A percentile compares a stretch with the other conserved stretches of the same genome.
Conservation (phyloP, 2,797 vertebrate species). For the Acestrorhynchus altus region DNA sequence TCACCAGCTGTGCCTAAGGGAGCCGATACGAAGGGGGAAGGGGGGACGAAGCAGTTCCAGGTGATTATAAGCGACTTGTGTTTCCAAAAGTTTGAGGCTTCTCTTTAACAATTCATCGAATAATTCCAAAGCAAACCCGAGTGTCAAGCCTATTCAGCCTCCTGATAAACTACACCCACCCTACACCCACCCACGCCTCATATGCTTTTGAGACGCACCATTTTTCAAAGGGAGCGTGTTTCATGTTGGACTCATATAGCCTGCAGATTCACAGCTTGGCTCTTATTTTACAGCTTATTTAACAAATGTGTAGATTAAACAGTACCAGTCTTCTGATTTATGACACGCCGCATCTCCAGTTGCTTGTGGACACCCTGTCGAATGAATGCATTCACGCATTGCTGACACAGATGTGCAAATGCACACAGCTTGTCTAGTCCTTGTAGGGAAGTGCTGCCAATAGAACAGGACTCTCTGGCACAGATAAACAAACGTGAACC, state of each 20-base stretch:
- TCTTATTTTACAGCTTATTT: neutral
- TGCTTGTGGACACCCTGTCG: no score
- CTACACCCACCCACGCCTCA: slow-evolving; percentile 25
- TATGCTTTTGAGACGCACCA: slow-evolving; percentile 8
- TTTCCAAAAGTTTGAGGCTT: slow-evolving; percentile 32
- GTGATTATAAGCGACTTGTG: slow-evolving; percentile 42
- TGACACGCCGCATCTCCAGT: no score
- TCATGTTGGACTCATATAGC: neutral
- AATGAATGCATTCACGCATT: no score
- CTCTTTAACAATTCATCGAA: slow-evolving; percentile 42
- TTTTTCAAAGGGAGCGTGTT: neutral
- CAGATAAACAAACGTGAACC: no score
- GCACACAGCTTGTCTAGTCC: no score
- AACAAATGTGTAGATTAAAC: no score
- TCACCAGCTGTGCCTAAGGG: slow-evolving; percentile 52
- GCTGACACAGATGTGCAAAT: no score
- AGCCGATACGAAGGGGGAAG: slow-evolving; percentile 3
- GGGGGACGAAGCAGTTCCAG: slow-evolving; percentile 36
- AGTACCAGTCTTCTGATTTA: no score
- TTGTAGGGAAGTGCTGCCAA: no score
- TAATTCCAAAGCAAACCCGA: slow-evolving; percentile 19
- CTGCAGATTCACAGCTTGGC: neutral
- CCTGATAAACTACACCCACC: slow-evolving; percentile 28
- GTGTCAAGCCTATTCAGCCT: slow-evolving; percentile 17
- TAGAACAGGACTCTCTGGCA: no score